Conservation (phyloP, 2,888 invertebrate genomes). For the Reticulitermes lucifugus region DNA sequence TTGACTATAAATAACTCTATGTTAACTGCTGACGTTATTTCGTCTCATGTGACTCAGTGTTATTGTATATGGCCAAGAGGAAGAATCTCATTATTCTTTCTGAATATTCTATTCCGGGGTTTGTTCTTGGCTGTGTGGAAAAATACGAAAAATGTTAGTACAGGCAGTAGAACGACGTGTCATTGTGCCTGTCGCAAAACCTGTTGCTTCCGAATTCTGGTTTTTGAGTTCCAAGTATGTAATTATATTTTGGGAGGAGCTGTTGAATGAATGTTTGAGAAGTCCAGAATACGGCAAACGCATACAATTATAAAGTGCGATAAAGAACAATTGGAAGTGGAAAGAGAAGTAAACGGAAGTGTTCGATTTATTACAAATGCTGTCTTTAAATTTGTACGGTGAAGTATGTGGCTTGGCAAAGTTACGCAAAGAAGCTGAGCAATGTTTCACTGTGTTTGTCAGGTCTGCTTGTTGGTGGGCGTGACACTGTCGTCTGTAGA, state of each 20-base stretch:
- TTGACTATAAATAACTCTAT: too few species aligned
- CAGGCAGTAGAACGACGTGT: too few species aligned
- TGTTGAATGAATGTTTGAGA: not conserved
- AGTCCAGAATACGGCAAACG: not conserved
- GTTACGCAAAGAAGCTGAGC: conserved; percentile 5
- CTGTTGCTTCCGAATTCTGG: too few species aligned
- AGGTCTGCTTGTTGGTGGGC: conserved; percentile 3
- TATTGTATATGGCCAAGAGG: too few species aligned
- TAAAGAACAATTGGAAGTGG: not conserved
- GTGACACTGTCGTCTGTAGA: not conserved
- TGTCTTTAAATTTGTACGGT: not conserved
- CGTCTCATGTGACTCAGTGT: too few species aligned
- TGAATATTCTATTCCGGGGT: too few species aligned
- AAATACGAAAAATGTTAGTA: too few species aligned
- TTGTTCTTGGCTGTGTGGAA: too few species aligned
- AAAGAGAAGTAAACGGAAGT: not conserved
- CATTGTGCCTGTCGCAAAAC: too few species aligned
- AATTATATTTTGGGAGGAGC: not conserved
- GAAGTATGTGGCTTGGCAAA: conserved; percentile 7
- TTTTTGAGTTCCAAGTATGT: not conserved
- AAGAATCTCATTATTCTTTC: too few species aligned
- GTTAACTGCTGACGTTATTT: too few species aligned
- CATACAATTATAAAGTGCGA: not conserved
- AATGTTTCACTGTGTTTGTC: conserved; percentile 9
- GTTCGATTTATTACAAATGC: not conserved